Percentiles rank a stretch among this genome's conserved stretches.
Conservation (phyloP, 1,140 invertebrate genomes). For the Lepidurus couesii region DNA sequence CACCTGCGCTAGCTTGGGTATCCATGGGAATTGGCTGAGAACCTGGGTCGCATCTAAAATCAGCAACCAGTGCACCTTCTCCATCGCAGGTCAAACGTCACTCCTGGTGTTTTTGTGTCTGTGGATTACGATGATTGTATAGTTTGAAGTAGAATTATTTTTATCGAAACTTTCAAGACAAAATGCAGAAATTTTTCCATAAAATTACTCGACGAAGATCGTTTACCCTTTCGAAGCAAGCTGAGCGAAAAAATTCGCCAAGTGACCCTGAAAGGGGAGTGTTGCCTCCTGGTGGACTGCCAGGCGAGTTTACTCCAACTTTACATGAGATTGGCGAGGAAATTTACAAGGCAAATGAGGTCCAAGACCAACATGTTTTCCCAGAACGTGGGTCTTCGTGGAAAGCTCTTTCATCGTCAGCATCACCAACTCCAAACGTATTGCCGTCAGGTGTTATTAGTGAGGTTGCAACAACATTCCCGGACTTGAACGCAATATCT, state of each 20-base stretch:
- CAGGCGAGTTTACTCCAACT: slow-evolving; percentile 5
- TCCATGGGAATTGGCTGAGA: not conserved
- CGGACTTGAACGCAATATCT: not conserved
- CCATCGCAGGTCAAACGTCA: not conserved
- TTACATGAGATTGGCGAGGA: not conserved
- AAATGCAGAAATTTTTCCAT: slow-evolving; percentile 7
- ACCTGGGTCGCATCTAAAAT: not conserved
- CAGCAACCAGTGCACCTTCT: not conserved
- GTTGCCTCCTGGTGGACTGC: not conserved
- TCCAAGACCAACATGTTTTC: not conserved
- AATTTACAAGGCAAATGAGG: not conserved
- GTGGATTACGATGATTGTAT: no score
- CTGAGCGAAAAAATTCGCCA: not conserved
- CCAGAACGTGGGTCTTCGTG: not conserved
- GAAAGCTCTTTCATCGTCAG: not conserved
- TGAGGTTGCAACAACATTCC: not conserved
- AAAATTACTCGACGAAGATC: not conserved
- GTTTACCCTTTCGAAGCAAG: not conserved
- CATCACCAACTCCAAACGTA: not conserved
- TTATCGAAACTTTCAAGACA: no score
- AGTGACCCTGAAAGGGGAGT: not conserved
- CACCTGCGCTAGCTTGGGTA: not conserved
- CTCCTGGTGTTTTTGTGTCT: not conserved
- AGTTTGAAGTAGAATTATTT: no score
- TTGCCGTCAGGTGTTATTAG: not conserved